These are phyloP conservation scores for Oreochromis niloticus DNA, from an alignment of 2,113 vertebrate genomes.

Conservation along the genomic window DNA sequence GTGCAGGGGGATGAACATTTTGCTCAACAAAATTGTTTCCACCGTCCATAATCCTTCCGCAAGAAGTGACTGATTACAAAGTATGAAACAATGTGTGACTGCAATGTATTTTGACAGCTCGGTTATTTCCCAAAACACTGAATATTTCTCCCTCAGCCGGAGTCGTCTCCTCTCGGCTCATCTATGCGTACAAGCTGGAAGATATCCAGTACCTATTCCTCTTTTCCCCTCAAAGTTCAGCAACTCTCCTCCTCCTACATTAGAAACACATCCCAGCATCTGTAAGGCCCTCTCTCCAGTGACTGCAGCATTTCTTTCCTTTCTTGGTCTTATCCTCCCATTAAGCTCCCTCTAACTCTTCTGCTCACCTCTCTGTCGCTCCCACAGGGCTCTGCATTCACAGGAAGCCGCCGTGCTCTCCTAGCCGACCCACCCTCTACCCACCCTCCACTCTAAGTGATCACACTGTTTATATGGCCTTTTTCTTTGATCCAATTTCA, in stretches of 20 bases:
- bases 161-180: not conserved
- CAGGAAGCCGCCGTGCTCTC: not conserved
- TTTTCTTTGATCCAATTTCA: slow-evolving; percentile 56
- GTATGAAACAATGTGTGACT: not conserved
- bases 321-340: not conserved
- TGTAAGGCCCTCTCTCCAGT: not conserved
- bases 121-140: not conserved
- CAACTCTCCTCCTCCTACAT: not conserved
- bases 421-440: not conserved
- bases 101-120: not conserved
- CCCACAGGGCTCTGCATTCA: slow-evolving; percentile 1
- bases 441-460: slow-evolving; percentile 16
- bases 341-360: slow-evolving; percentile 3
- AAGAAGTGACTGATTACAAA: not conserved
- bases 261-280: not conserved
- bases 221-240: not conserved
- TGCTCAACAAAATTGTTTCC: not conserved
- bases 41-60: not conserved
- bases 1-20: not conserved
- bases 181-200: fast-evolving
- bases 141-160: not conserved
- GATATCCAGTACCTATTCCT: not conserved
- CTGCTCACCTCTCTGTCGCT: slow-evolving; percentile 5
- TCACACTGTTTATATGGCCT: slow-evolving; percentile 32
- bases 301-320: not conserved